Evolutionary conservation across 2,797 vertebrate genomes (phyloP), one percentile per base, ranked within the genome.

Genomic region (Aulostomus chinensis): DNA sequence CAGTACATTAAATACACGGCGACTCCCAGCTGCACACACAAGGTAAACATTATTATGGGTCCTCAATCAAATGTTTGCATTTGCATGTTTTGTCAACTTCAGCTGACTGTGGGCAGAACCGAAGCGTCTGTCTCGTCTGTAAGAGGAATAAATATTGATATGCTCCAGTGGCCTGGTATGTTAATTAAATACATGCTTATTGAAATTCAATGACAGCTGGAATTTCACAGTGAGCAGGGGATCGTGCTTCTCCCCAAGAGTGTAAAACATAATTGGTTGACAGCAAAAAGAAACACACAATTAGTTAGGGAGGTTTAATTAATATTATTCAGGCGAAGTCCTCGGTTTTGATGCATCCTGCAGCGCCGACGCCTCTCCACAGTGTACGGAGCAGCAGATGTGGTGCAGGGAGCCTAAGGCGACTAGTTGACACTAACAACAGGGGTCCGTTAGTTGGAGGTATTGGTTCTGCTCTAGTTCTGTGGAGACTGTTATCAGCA

Each of bases 141-240:
- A 70, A 83, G 73, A 81, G 60, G 78, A 85, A 86, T 78, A 89
- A 80, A 89, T 85, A 84, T 76, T 70, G 83, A 83, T 75, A 81
- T 76, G 85, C 86, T 86, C 82, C 79, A 81, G 74, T 76, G 79
- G 80, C 84, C 81, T 81, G 26, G 69, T 81, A 83, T 88, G 83
- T 89, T 91, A 90, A 91, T 90, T 91, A 88, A 90, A 90, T 88
- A 87, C 81, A 85, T 87, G 85, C 83, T 89, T 84, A 87, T 87
- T 90, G 88, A 89, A 91, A 88, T 86, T 73, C 82, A 75, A 81
- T 84, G 85, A 87, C 86, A 90, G 86, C 86, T 91, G 85, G 85
- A 88, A 80, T 86, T 82, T 89, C 76, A 85, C 73, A 76, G 80
- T 52, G 80, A 83, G 69, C 76, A 63, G 63, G 70, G 81, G 65